phyloP scores from a whole-genome alignment of 2,797 vertebrate species.

The Zenarchopterus dispar region DNA sequence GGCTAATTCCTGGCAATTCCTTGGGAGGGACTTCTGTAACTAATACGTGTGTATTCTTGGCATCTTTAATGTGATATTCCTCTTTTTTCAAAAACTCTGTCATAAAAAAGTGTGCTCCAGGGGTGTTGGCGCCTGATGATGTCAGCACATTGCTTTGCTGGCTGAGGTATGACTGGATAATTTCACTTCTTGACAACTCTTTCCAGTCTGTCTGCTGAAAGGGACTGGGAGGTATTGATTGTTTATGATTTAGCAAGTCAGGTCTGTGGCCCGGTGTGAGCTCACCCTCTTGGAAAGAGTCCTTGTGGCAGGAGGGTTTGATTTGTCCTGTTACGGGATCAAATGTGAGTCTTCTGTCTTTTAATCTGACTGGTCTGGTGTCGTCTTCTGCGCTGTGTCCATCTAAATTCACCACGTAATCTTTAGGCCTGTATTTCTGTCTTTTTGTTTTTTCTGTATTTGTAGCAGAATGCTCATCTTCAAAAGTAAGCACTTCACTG shows the following conservation, averaged over 20 bases:
- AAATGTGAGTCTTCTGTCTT: conserved; percentile 92
- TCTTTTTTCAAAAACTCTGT: conserved; percentile 90
- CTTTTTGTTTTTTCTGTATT: conserved; percentile 85
- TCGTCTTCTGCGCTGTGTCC: conserved; percentile 81
- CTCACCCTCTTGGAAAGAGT: conserved; percentile 80
- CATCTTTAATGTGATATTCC: conserved; percentile 83
- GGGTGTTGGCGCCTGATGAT: conserved; percentile 86
- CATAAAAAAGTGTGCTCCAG: conserved; percentile 89
- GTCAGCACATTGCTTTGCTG: conserved; percentile 93
- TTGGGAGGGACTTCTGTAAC: conserved; percentile 78
- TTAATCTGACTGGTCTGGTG: conserved; percentile 88
- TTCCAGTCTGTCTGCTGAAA: conserved; percentile 96
- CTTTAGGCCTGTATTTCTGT: conserved; percentile 85
- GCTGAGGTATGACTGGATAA: conserved; percentile 94
- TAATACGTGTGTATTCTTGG: conserved; percentile 84
- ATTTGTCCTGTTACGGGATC: conserved; percentile 92
- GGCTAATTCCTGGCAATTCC: conserved; percentile 87
- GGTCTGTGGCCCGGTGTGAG: conserved; percentile 40
- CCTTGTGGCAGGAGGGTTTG: conserved; percentile 85
- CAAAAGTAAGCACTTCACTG: conserved; percentile 73
- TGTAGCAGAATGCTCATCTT: conserved; percentile 77
- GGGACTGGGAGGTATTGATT: conserved; percentile 84
- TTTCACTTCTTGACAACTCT: conserved; percentile 91
- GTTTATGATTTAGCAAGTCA: conserved; percentile 79
- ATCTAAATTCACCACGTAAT: conserved; percentile 81